phyloP scores from a whole-genome alignment of 1,140 invertebrate genomes.

The Wasmannia auropunctata region DNA sequence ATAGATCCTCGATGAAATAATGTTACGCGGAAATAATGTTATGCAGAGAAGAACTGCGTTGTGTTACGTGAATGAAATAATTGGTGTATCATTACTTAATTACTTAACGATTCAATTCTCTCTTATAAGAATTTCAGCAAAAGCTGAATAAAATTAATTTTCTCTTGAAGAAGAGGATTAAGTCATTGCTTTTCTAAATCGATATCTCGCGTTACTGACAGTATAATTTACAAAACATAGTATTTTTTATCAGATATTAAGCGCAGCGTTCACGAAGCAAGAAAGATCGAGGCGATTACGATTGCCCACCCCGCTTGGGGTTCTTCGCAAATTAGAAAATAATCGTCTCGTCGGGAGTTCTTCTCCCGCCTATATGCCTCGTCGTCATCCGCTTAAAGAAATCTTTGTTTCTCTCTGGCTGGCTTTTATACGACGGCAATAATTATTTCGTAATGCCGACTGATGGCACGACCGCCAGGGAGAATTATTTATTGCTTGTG shows the following conservation, averaged over 20 bases:
- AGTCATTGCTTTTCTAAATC: not conserved
- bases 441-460: conserved; percentile 70
- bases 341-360: conserved; percentile 47
- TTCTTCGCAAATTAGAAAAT: conserved; percentile 60
- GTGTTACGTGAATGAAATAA: not conserved
- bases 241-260: not conserved
- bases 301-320: conserved; percentile 49
- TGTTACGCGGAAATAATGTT: not conserved
- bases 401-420: conserved; percentile 65
- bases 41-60: not conserved
- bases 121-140: not conserved
- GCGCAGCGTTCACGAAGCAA: not conserved
- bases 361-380: not conserved
- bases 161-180: not conserved
- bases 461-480: conserved; percentile 48
- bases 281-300: not conserved
- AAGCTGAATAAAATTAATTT: not conserved
- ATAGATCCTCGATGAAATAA: conserved; percentile 23
- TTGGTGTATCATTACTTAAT: not conserved
- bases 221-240: not conserved
- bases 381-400: conserved; percentile 6
- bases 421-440: conserved; percentile 62
- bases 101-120: not conserved
- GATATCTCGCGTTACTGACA: not conserved
- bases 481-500: conserved; percentile 66